A percentile compares a stretch with the other conserved stretches of the same genome.
Conservation (phyloP, 2,113 vertebrate species). For the Spea multiplicata region DNA sequence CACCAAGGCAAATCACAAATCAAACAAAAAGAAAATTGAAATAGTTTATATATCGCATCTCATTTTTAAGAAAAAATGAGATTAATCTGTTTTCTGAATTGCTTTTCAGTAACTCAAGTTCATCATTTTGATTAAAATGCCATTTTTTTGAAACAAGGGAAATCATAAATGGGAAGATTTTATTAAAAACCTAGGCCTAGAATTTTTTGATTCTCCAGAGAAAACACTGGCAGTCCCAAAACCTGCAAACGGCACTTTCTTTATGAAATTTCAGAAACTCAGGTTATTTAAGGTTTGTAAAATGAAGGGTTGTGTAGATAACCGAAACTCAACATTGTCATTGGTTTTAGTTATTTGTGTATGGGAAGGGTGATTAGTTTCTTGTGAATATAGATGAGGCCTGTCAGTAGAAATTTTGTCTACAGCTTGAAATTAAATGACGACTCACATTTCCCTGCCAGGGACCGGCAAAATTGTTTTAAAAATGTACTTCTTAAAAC, state of each 20-base stretch:
- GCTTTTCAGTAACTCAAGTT: slow-evolving; percentile 19
- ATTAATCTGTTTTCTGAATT: slow-evolving; percentile 14
- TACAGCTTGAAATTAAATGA: too few species aligned
- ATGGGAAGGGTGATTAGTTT: too few species aligned
- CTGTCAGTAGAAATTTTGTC: too few species aligned
- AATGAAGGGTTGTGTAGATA: too few species aligned
- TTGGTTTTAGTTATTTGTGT: too few species aligned
- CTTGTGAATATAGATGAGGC: too few species aligned
- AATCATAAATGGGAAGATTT: slow-evolving; percentile 33
- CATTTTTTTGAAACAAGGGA: slow-evolving; percentile 25
- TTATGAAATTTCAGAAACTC: slow-evolving; percentile 18
- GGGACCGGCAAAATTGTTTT: too few species aligned
- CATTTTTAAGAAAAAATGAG: neutral
- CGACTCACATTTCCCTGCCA: too few species aligned
- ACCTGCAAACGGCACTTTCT: slow-evolving; percentile 3
- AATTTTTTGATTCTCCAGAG: neutral
- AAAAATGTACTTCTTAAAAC: too few species aligned
- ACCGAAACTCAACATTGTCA: too few species aligned
- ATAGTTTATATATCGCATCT: neutral
- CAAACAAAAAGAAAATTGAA: neutral
- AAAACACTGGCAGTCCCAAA: neutral
- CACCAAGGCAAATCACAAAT: too few species aligned
- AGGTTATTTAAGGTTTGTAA: neutral
- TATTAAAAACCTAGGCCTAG: slow-evolving; percentile 17
- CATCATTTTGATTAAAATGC: slow-evolving; percentile 16